A percentile compares a stretch with the other conserved stretches of the same genome.
These are phyloP conservation scores for Bujurquina vittata DNA, from an alignment of 2,113 vertebrate species.

Conservation along the genomic window DNA sequence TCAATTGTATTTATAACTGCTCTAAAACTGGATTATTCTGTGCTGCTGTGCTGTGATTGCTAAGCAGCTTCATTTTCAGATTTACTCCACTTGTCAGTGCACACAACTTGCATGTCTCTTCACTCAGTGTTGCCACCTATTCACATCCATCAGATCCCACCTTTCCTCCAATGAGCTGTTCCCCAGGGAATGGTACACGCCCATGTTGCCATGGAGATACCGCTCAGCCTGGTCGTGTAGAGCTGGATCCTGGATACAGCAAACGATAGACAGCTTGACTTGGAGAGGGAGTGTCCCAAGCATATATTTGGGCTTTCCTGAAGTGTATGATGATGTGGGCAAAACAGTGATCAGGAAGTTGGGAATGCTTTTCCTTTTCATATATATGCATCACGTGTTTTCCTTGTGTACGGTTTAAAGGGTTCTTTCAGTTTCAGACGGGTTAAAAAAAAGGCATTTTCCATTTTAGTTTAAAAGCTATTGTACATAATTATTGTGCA, in stretches of 20 bases:
- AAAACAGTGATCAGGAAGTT: conserved; percentile 33
- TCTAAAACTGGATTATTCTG: background rate
- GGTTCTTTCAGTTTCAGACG: background rate
- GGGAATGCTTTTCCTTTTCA: background rate
- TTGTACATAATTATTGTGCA: background rate
- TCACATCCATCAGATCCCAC: conserved; percentile 45
- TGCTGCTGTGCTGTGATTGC: conserved; percentile 1
- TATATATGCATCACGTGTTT: background rate
- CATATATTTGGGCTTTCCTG: conserved; percentile 37
- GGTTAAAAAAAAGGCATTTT: background rate
- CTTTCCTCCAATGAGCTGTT: conserved; percentile 64
- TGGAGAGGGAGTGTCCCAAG: conserved; percentile 49
- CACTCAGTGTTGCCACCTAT: conserved; percentile 44
- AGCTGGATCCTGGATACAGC: conserved; percentile 54
- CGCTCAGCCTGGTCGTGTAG: conserved; percentile 49
- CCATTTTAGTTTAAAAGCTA: background rate
- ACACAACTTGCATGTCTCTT: conserved; percentile 15
- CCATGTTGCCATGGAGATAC: conserved; percentile 76
- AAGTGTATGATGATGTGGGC: conserved; percentile 39
- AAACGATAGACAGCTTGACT: conserved; percentile 54
- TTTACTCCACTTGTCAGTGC: conserved; percentile 7
- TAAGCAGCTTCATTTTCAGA: conserved; percentile 22
- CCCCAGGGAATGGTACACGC: conserved; percentile 58
- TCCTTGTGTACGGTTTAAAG: background rate
- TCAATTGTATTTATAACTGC: background rate